Evolutionary conservation across 2,888 invertebrate genomes (phyloP), one percentile per base, ranked within the genome.

Genomic region (Limnephilus lunatus): DNA sequence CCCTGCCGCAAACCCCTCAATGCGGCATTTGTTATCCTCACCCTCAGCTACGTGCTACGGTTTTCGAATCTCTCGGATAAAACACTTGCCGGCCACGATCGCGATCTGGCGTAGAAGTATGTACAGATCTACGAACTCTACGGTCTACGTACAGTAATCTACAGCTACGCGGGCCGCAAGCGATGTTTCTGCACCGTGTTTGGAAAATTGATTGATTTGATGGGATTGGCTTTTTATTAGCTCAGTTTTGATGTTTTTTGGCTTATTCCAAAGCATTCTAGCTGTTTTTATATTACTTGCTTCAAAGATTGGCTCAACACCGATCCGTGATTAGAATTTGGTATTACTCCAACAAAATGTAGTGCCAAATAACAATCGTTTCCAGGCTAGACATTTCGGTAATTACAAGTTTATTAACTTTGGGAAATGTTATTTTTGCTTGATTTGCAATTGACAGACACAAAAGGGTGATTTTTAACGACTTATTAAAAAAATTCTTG

Each of bases 1-100:
- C 87, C 91, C 85, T 80, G 80, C 92, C 93, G 89, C 90, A 90
- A 93, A 85, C 83, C 90, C 88, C 91, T 87, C 92, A 87, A 85
- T 93, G 93, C 93, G 93, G 92, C 80, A 90, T 92, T 91, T 91
- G 93, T 92, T 92, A 92, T 92, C 89, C 92, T 85, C 93, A 81
- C 89, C 92, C 88, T 82, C 83, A 31, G 12, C 44, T 92, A 92
- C 93, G 93, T 91, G 93, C 89, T 85, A 85, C 44, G 93, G 89
- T 44, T 89, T 90, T 39, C 83, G 81, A 85, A 91, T 90, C 87
- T 90, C 30, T 81, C 39, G 85, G 91, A 89, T 90, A 90, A 90
- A 90, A 85, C 90, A 88, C 91, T 91, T 35, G 82, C 86, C 87
- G 15, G 25, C 87, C 44, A 44, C 39, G 44, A 86, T n/a, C 90